Conservation (phyloP, 2,888 invertebrate species). For the Lochmaea crataegi region DNA sequence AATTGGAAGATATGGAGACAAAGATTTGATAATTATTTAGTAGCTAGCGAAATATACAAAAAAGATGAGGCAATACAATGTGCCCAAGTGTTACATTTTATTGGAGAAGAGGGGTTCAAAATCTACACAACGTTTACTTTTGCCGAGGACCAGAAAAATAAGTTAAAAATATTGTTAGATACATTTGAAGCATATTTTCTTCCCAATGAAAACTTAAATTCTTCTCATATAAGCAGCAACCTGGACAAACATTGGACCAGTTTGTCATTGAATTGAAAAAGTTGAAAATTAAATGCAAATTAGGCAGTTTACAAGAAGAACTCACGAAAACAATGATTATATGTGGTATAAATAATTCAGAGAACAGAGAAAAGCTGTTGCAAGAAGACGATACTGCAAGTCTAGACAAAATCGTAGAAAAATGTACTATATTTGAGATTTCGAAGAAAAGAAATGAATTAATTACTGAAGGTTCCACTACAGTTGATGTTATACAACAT, state of each 20-base stretch:
- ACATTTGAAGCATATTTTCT: conserved; percentile 48
- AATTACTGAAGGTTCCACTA: background rate
- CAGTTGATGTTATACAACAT: background rate
- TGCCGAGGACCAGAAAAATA: conserved; percentile 39
- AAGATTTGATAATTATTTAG: conserved; percentile 45
- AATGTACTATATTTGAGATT: conserved; percentile 24
- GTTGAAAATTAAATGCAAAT: conserved; percentile 45
- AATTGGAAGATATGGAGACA: conserved; percentile 47
- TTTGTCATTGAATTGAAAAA: conserved; percentile 47
- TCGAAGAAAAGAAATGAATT: background rate
- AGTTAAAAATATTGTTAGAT: conserved; percentile 36
- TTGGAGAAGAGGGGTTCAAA: conserved; percentile 49
- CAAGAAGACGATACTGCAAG: conserved; percentile 41
- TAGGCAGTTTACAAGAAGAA: conserved; percentile 43
- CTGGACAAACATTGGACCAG: conserved; percentile 45
- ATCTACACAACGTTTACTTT: conserved; percentile 48
- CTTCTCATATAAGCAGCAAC: conserved; percentile 42
- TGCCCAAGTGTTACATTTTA: conserved; percentile 48
- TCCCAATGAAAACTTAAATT: conserved; percentile 48
- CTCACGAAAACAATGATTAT: conserved; percentile 46
- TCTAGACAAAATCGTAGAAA: conserved; percentile 43
- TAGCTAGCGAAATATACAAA: conserved; percentile 45
- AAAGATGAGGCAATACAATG: conserved; percentile 46
- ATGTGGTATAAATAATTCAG: conserved; percentile 43
- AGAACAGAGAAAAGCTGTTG: conserved; percentile 45